Evolutionary conservation across 2,113 vertebrate species (phyloP).

Genomic region (Tricholaema leucomelas): DNA sequence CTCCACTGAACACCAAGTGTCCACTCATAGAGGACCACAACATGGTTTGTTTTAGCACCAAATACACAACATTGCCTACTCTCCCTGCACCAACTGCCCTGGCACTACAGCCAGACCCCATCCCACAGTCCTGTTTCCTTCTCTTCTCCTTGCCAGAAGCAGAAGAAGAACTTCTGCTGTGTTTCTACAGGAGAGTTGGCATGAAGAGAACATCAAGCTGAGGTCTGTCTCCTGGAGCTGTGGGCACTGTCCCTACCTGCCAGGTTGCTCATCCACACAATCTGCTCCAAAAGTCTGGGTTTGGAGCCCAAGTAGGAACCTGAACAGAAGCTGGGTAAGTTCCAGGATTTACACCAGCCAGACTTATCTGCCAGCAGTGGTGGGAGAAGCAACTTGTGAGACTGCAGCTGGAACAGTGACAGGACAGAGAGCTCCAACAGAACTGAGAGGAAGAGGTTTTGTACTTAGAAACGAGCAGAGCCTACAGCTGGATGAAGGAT

Average conservation of each 20-base stretch:
- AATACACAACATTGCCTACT: rapidly evolving
- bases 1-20: background rate
- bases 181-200: background rate
- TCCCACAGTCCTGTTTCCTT: rapidly evolving
- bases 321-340: background rate
- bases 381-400: background rate
- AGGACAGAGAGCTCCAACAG: background rate
- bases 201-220: rapidly evolving
- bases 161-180: background rate
- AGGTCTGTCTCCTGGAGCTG: background rate
- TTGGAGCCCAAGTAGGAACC: background rate
- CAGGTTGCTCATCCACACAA: background rate
- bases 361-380: background rate
- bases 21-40: background rate
- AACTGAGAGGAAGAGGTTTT: rapidly evolving
- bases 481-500: background rate
- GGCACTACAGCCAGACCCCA: background rate
- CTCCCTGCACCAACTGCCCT: rapidly evolving
- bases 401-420: background rate
- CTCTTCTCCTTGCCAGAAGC: rapidly evolving
- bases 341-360: background rate
- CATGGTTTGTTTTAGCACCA: background rate
- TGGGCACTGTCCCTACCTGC: background rate
- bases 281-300: background rate
- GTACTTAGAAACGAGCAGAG: background rate